Base-by-base conservation (phyloP, 2,888 invertebrate genomes). In the Drosophila mimica region DNA sequence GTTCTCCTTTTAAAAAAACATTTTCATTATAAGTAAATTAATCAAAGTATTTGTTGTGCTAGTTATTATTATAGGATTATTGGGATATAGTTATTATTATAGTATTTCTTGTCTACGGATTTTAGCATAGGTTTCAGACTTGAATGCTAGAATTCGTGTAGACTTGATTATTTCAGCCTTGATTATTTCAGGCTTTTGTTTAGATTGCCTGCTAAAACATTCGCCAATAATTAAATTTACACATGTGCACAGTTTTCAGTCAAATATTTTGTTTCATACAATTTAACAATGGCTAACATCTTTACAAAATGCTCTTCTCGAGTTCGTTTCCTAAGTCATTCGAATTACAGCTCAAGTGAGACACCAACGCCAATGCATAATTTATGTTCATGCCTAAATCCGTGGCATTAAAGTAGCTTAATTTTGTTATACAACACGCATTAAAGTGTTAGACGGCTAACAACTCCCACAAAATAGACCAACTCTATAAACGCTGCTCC, bases 301-400 rank as follows among this genome's bases (percentile, higher is more conserved):
- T 51, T 34, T 13, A 40, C 17, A 53, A 61, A 68, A 62, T 65
- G 15, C 59, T 28, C 25, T 38, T 49, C 49, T 30, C 68, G 74
- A 85, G 83, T 83, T 83, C 66, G 86, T 72, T 76, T 75, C 75
- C 70, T 82, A 77, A 82, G 83, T 85, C 83, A 58, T 85, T 83
- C 57, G 79, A 70, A 64, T 70, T 56, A 57, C 33, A 43, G 52
- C 62, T 61, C 28, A 36, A n/a, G 34, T 2, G 9, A 30, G 25
- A 64, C 67, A 62, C 70, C 83, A 79, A 82, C 74, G 71, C 77
- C 61, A 70, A 75, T 72, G 68, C 58, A 74, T 82, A 78, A 81
- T 78, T 82, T 84, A 84, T 78, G 64, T 40, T 74, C 40, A 68
- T 74, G 69, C 67, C 48, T 34, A 59, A 65, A 77, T 63, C 46